Percentiles rank a stretch among this genome's conserved stretches.
Evolutionary conservation across 2,888 invertebrate genomes (phyloP).

Genomic region (Nomada goodeniana): DNA sequence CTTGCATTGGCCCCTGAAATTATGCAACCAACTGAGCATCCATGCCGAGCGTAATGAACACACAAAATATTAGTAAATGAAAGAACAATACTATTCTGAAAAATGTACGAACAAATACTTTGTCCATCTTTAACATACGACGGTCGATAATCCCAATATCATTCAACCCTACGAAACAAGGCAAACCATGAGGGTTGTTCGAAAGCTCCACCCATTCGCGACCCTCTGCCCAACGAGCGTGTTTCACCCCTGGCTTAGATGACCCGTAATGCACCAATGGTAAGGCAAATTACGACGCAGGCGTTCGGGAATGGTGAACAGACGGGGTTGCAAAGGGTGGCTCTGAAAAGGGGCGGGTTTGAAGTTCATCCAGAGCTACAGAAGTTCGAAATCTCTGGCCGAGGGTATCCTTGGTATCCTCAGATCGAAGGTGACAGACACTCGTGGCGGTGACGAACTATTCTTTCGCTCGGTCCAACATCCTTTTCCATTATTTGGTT

Average conservation of each 20-base stretch:
- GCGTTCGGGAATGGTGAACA: conserved; percentile 28
- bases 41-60: background rate
- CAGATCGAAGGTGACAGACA: conserved; percentile 53
- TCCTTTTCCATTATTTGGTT: conserved; percentile 58
- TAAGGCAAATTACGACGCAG: conserved; percentile 28
- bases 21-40: background rate
- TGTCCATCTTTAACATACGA: conserved; percentile 50
- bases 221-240: conserved; percentile 27
- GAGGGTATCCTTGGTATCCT: conserved; percentile 25
- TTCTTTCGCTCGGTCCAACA: background rate
- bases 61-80: background rate
- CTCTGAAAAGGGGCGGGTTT: conserved; percentile 40
- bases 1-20: background rate
- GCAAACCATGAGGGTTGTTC: conserved; percentile 24
- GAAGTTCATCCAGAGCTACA: background rate
- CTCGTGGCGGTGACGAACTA: conserved; percentile 26
- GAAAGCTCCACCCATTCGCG: conserved; percentile 35
- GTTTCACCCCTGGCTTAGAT: background rate
- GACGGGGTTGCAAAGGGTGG: conserved; percentile 14
- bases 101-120: conserved; percentile 20
- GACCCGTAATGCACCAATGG: conserved; percentile 28
- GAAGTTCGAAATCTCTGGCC: conserved; percentile 12
- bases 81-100: background rate
- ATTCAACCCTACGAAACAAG: conserved; percentile 19
- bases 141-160: conserved; percentile 54